These are phyloP conservation scores for Spinibarbus caldwelli DNA, from an alignment of 2,797 vertebrate species.

Conservation along the genomic window DNA sequence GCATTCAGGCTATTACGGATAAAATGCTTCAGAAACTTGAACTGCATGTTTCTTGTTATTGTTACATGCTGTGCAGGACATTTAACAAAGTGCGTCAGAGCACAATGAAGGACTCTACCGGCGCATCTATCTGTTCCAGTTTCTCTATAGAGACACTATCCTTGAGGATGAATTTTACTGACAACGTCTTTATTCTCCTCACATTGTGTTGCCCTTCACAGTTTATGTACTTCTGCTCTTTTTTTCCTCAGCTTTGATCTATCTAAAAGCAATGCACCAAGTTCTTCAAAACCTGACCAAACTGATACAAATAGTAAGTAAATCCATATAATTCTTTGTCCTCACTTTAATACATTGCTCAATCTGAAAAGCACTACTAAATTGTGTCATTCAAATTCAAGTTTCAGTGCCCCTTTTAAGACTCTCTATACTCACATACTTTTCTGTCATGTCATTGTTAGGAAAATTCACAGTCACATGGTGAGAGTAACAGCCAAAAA, in stretches of 20 bases:
- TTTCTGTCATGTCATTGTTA: background rate
- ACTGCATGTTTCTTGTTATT: background rate
- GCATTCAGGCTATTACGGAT: background rate
- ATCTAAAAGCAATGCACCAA: constrained; percentile 23
- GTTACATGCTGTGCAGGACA: background rate
- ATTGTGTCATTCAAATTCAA: constrained; percentile 1
- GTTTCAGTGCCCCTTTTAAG: background rate
- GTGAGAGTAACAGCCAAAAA: background rate
- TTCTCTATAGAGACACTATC: constrained; percentile 4
- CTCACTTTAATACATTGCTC: background rate
- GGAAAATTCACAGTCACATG: background rate
- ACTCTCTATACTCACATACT: background rate
- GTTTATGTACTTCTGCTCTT: constrained; percentile 25
- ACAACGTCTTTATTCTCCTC: constrained; percentile 44
- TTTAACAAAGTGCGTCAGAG: background rate
- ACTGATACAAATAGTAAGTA: constrained; percentile 23
- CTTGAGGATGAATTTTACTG: constrained; percentile 36
- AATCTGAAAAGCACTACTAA: constrained; percentile 3
- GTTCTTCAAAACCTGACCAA: constrained; percentile 29
- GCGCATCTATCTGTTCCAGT: background rate
- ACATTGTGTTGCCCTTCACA: constrained; percentile 37
- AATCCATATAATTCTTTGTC: background rate
- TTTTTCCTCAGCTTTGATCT: constrained; percentile 14
- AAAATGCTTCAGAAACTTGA: background rate
- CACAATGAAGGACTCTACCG: background rate